phyloP scores from a whole-genome alignment of 53 echinoderm and acorn worm species.

The Henricia sp. region DNA sequence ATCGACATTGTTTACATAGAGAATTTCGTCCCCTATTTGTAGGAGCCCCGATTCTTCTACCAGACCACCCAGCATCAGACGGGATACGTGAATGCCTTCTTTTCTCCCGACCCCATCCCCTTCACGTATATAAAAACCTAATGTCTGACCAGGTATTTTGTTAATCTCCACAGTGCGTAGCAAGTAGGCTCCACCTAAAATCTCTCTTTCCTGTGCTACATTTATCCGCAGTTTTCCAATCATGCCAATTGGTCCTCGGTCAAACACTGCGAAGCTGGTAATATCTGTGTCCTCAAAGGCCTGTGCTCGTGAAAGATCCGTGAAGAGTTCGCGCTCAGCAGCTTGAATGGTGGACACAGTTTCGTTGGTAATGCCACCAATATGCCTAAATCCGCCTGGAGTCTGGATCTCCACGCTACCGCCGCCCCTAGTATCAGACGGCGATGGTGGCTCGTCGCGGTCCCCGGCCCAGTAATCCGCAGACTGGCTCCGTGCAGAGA shows the following conservation, averaged over 20 bases:
- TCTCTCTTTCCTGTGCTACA: constrained; percentile 94
- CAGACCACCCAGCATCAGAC: constrained; percentile 89
- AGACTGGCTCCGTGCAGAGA: constrained; percentile 61
- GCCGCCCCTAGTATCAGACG: constrained; percentile 33
- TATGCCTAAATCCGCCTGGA: constrained; percentile 84
- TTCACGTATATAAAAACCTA: constrained; percentile 93
- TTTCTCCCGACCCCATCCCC: constrained; percentile 87
- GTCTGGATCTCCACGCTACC: constrained; percentile 74
- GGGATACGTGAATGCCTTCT: constrained; percentile 92
- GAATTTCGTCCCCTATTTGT: constrained; percentile 93
- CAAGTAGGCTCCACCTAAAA: constrained; percentile 93
- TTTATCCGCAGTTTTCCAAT: constrained; percentile 75
- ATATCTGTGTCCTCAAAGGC: constrained; percentile 68
- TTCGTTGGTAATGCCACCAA: constrained; percentile 81
- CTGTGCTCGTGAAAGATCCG: constrained; percentile 71
- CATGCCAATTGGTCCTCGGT: constrained; percentile 51
- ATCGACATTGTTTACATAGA: constrained; percentile 96
- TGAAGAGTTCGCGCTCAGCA: constrained; percentile 91
- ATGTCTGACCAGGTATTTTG: constrained; percentile 92
- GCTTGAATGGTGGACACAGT: constrained; percentile 87
- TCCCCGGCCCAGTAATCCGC: constrained; percentile 65
- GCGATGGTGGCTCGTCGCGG: constrained; percentile 4
- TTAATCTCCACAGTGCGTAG: constrained; percentile 94
- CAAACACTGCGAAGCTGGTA: constrained; percentile 51
- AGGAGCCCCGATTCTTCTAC: constrained; percentile 90